A percentile compares a stretch with the other conserved stretches of the same genome.
These are phyloP conservation scores for Stenopsyche tienmushanensis DNA, from an alignment of 1,140 invertebrate genomes.

Conservation along the genomic window DNA sequence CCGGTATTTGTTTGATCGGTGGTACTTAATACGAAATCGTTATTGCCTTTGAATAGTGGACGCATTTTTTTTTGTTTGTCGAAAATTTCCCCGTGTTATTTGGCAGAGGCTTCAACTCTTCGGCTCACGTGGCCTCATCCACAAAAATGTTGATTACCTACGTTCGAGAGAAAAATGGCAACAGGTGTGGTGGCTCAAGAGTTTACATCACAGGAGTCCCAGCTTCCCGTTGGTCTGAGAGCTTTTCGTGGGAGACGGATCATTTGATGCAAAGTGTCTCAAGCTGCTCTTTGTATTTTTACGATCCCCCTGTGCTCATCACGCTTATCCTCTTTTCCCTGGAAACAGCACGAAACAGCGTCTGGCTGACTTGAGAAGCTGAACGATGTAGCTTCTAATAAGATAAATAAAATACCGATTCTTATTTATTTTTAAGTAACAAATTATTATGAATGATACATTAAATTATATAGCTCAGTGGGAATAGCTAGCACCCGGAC, in stretches of 20 bases:
- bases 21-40: neutral
- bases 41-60: neutral
- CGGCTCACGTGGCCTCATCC: constrained; percentile 6
- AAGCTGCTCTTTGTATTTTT: neutral
- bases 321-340: constrained; percentile 17
- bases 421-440: too few relatives aligned
- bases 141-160: constrained; percentile 33
- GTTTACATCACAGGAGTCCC: constrained; percentile 11
- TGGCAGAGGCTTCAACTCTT: constrained; percentile 21
- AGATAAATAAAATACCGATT: too few relatives aligned
- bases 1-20: constrained; percentile 14
- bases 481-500: too few relatives aligned
- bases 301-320: constrained; percentile 5
- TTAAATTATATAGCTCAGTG: too few relatives aligned
- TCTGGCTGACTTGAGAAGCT: too few relatives aligned
- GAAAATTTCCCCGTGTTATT: neutral
- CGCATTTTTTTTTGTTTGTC: neutral
- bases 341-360: too few relatives aligned
- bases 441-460: too few relatives aligned
- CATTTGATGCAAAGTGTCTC: constrained; percentile 12
- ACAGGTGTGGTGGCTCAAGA: constrained; percentile 23
- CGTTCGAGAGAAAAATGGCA: constrained; percentile 26
- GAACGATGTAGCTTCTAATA: too few relatives aligned
- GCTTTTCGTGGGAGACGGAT: constrained; percentile 13
- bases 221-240: neutral